Base-by-base conservation (phyloP, 2,797 vertebrate species). In the Bovichtus diacanthus region DNA sequence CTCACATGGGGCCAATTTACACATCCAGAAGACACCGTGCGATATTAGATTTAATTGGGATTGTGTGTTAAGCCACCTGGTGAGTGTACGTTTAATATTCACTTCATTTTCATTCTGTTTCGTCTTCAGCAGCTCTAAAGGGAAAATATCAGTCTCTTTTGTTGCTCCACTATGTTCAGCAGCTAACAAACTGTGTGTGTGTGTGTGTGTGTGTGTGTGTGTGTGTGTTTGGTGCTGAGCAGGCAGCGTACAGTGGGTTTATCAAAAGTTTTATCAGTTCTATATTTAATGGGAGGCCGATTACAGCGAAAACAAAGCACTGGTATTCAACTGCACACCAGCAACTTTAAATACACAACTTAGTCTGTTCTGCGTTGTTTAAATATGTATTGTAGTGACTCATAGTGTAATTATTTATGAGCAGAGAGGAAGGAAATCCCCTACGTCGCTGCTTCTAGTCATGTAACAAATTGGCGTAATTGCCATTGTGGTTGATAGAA, bases 391-490 rank as follows among this genome's bases (percentile, higher is more conserved):
- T 65, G n/a, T 36, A 68, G 81, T 92, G 92, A 92, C 60, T 92
- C 88, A 92, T 53, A 41, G 82, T 70, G 80, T 87, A 91, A 88
- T 89, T 80, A 85, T 87, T 81, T 83, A 71, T 54, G 53, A 86
- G 81, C 81, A 80, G 49, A 84, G 74, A 81, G 59, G 74, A 81
- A 87, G 87, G 83, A 90, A 92, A 90, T 86, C 76, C 91, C 86
- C 85, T 36, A 21, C 70, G 11, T 74, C 31, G 80, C 84, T 86
- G 81, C 82, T 88, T 85, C 76, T 80, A 82, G 74, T 85, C 88
- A 87, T 85, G 83, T 78, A 89, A 92, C 90, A 92, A 93, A 94
- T 94, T 92, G 90, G 59, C n/a, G 29, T 90, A 92, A 92, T 90
- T 92, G 89, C 61, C 76, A 83, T 83, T 91, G 91, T 89, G 91